phyloP scores from a whole-genome alignment of 2,888 invertebrate genomes.

The Endomychus coccineus region DNA sequence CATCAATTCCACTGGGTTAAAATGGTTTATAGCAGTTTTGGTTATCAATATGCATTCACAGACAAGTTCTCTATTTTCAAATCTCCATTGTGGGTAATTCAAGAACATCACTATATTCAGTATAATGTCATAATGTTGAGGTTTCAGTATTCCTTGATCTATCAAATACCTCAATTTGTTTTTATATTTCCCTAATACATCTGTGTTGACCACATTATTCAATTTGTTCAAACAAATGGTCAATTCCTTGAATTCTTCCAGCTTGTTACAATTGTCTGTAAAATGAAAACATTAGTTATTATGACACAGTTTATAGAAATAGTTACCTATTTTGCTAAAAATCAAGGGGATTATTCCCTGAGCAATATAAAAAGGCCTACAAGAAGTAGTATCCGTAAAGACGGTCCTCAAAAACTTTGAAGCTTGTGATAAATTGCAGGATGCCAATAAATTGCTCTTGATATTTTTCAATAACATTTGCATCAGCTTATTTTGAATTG shows the following conservation, averaged over 20 bases:
- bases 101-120: conserved; percentile 41
- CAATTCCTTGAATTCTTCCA: conserved; percentile 42
- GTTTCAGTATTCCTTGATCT: conserved; percentile 29
- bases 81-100: conserved; percentile 45
- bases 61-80: conserved; percentile 36
- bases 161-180: conserved; percentile 37
- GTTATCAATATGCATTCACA: conserved; percentile 40
- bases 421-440: conserved; percentile 24
- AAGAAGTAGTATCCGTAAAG: conserved; percentile 37
- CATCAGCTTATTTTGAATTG: conserved; percentile 33
- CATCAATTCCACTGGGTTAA: conserved; percentile 42
- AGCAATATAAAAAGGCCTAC: conserved; percentile 41
- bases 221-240: conserved; percentile 46
- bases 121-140: conserved; percentile 27
- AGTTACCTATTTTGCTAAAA: conserved; percentile 36
- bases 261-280: conserved; percentile 36
- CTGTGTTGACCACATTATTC: conserved; percentile 37
- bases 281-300: too few relatives aligned
- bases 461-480: conserved; percentile 38
- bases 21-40: conserved; percentile 34
- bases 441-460: conserved; percentile 26
- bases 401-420: conserved; percentile 44
- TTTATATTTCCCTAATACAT: conserved; percentile 40
- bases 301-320: too few relatives aligned
- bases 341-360: conserved; percentile 41